Evolutionary conservation across 2,797 vertebrate species (phyloP), one percentile per base, ranked within the genome.

Genomic region (Fringilla coelebs): DNA sequence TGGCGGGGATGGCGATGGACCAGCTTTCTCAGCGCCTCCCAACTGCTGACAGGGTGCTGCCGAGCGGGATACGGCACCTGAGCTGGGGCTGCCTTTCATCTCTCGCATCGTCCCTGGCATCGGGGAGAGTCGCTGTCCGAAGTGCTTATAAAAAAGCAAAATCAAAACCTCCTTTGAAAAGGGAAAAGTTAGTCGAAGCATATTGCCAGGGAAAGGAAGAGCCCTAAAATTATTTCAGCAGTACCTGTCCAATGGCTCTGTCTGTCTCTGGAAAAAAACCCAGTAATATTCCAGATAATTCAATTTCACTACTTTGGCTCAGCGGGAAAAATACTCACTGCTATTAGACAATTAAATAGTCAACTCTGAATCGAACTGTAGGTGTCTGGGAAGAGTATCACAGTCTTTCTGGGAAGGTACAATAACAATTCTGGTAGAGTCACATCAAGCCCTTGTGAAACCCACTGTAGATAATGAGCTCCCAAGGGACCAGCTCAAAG

Each of bases 401-500:
- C 41, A 81, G 4, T 68, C 72, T 85, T 95, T 95, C 90, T 94
- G 93, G 92, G 94, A 96, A 96, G 70, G 77, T 81, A 19, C 58
- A 75, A 54, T 62, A 93, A 26, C 71, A 83, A 31, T 94, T 94
- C 76, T 94, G 79, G 60, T 38, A 58, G 76, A 85, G 66, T 71
- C 83, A 22, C 34, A 83, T 80, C 72, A 34, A 90, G 48, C 46
- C 85, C 76, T 78, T 46, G 68, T 67, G 93, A 90, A 95, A 77
- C 77, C 84, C 75, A 5, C 79, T 76, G 76, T 38, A 90, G 85
- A 75, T 97, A 97, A 96, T 90, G 91, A 96, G 82, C 22, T 93
- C 94, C 89, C 93, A 32, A 52, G 62, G 45, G 89, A 85, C 38
- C 73, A 87, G 32, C 34, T 85, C 90, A 29, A 71, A 83, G 73